Evolutionary conservation across 2,797 vertebrate species (phyloP), one percentile per base, ranked within the genome.

Genomic region (Notoglanidium macrostoma): DNA sequence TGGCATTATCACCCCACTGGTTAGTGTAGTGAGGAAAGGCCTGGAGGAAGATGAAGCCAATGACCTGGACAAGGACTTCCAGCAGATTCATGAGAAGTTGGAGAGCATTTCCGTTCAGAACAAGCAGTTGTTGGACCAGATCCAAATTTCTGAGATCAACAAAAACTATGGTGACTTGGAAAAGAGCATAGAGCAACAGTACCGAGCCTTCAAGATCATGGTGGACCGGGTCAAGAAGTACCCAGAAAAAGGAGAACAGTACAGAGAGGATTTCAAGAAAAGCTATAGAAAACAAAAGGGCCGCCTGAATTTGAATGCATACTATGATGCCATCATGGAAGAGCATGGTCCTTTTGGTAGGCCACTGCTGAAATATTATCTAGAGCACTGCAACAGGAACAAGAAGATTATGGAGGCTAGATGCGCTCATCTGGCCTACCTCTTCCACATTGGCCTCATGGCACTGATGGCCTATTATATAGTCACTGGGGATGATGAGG

Each of bases 401-500:
- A 92, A 80, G 0, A 88, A 92, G 76, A 92, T 94, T 87, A 96
- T 96, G 96, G 95, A 96, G 89, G 92, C 82, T 72, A 92, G 83
- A 84, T 96, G 96, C 82, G 95, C 93, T 6, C 94, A 96, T 90
- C 89, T 96, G 21, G 70, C 90, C 6, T 94, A 96, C 88, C 93
- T 96, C 76, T 96, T 96, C 92, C 94, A 96, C 73, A 95, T 96
- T 46, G 96, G 96, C 46, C 95, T 96, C 57, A 95, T 96, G 0
- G 87, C 95, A 19, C 92, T 96, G n/a, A 95, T 96, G 95, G 96
- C 90, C 49, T 96, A 95, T 93, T 95, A 93, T 5, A 88, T 93
- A 4, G 94, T 95, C 44, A 95, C 93, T 8, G 93, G 95, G 90
- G 95, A 96, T 0, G 94, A 96, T 6, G 95, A 95, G 89, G 94